Percentiles rank a stretch among this genome's conserved stretches.
Conservation (phyloP, 2,113 vertebrate species). For the Hirundichthys speculiger region DNA sequence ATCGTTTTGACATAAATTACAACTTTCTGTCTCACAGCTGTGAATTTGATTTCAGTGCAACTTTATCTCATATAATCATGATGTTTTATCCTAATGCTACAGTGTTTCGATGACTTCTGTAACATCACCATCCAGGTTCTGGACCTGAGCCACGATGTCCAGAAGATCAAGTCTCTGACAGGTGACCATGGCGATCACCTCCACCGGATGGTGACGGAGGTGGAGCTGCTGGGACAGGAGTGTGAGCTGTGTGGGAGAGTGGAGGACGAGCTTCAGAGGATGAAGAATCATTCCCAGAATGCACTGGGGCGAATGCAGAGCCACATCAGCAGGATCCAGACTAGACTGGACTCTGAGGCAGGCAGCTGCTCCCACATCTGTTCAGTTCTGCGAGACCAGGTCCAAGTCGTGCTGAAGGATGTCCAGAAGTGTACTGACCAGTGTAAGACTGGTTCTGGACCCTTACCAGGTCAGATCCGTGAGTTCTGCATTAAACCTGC, state of each 20-base stretch:
- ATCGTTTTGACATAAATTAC: too few species aligned
- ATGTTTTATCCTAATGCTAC: too few species aligned
- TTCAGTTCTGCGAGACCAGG: slow-evolving; percentile 76
- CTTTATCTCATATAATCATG: too few species aligned
- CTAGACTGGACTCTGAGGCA: slow-evolving; percentile 62
- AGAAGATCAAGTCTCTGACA: slow-evolving; percentile 74
- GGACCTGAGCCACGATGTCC: slow-evolving; percentile 77
- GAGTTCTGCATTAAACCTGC: too few species aligned
- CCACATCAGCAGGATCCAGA: slow-evolving; percentile 59
- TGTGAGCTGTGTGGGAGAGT: slow-evolving; percentile 71
- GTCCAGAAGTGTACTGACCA: slow-evolving; percentile 77
- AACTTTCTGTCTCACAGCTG: too few species aligned
- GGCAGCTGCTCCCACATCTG: slow-evolving; percentile 78
- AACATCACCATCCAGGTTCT: slow-evolving; percentile 72
- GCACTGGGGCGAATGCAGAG: slow-evolving; percentile 78
- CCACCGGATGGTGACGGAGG: slow-evolving; percentile 73
- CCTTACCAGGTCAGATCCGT: slow-evolving; percentile 55
- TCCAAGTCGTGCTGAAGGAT: slow-evolving; percentile 77
- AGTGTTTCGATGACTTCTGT: too few species aligned
- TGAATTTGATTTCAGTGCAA: too few species aligned
- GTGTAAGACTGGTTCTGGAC: slow-evolving; percentile 46
- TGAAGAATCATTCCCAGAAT: slow-evolving; percentile 82
- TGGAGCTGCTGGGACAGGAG: slow-evolving; percentile 73
- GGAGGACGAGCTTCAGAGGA: slow-evolving; percentile 74
- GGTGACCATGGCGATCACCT: slow-evolving; percentile 77